Base-by-base conservation (phyloP, 2,113 vertebrate genomes). In the Forbesichthys papilliferus region DNA sequence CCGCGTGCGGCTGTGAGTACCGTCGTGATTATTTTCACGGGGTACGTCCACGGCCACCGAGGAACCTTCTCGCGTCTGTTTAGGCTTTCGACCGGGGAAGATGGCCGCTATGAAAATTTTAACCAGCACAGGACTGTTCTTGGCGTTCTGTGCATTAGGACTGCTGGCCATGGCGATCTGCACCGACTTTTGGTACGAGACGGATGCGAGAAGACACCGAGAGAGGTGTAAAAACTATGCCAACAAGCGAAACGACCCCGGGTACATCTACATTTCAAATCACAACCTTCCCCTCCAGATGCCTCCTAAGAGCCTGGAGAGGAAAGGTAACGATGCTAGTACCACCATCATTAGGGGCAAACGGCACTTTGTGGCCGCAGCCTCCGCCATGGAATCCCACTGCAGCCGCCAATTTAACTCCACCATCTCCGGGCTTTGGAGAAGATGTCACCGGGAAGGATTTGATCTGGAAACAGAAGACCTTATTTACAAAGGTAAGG, bases 151-250 rank as follows among this genome's bases (percentile, higher is more conserved):
- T 63, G 92, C 95, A 64, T 87, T 96, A 55, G 93, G 92, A 58
- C 90, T 95, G 58, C 90, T 96, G 81, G 92, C 93, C 67, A 95
- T 95, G 90, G 95, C 95, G 48, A 95, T 96, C 64, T 95, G 95
- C 89, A 96, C 95, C 86, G 95, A 95, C 68, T 93, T 93, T 59
- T 96, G 95, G 95, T 96, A 96, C 85, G 95, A 96, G 91, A 96
- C 95, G 18, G 95, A 96, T 78, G 95, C 95, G 9, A 86, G 95
- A 85, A 89, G 93, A 64, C 95, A 96, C 81, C 93, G 95, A 0
- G 94, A 95, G 69, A 91, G 95, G 83, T 96, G 95, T 87, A 94
- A 94, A 78, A 94, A 93, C 86, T 95, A 94, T 81, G 93, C 92
- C 73, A 95, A 94, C 89, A 96, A 96, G 87, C 89, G 94, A 48